Conservation (phyloP, 1,140 invertebrate genomes). For the Zaprionus kolodkinae region DNA sequence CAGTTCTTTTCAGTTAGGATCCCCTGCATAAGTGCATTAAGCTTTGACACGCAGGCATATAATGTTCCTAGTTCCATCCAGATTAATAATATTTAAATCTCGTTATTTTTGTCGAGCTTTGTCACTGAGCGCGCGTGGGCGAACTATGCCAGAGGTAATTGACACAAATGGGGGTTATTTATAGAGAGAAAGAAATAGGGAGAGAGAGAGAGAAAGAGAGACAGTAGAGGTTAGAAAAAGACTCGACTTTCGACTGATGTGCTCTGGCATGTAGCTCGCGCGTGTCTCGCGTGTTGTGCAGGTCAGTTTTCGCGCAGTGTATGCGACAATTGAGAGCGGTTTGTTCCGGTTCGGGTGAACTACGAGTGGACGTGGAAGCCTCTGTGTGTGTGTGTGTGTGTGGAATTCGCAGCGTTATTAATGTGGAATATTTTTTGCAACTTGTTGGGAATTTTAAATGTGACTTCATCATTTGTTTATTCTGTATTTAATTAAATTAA, state of each 20-base stretch:
- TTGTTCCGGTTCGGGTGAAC: conserved; percentile 11
- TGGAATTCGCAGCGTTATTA: not conserved
- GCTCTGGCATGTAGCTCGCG: not conserved
- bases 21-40: not conserved
- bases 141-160: not conserved
- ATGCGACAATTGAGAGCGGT: conserved; percentile 17
- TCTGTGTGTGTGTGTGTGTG: not conserved
- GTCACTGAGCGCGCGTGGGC: not conserved
- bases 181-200: not conserved
- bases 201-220: not conserved
- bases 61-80: not conserved
- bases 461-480: not conserved
- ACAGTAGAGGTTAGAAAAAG: not conserved
- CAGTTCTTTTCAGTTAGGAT: not conserved
- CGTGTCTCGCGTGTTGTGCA: conserved; percentile 13
- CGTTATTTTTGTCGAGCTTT: not conserved
- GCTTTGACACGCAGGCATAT: not conserved
- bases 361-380: not conserved
- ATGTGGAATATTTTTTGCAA: conserved; percentile 22
- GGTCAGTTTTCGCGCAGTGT: conserved; percentile 28
- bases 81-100: not conserved
- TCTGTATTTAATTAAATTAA: not conserved
- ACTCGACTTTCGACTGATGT: not conserved
- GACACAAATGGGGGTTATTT: not conserved
- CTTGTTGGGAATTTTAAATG: not conserved